A percentile compares a stretch with the other conserved stretches of the same genome.
phyloP scores from a whole-genome alignment of 2,888 invertebrate species.

The Stenolophus ochropezus region DNA sequence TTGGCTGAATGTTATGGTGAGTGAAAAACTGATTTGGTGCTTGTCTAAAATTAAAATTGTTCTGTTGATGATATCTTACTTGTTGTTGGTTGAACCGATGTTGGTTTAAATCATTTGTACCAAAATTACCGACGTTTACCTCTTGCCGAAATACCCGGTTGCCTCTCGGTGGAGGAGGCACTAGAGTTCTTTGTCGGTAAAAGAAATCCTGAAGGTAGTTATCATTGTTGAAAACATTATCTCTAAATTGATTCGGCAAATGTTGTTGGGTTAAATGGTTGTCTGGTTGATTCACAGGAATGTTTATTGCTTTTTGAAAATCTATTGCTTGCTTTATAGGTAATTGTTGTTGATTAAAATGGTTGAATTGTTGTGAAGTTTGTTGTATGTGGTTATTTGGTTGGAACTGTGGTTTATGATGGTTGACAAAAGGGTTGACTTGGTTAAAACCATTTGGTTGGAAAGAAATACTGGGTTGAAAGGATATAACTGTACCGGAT shows the following conservation, averaged over 20 bases:
- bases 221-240: conserved; percentile 39
- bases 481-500: conserved; percentile 69
- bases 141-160: conserved; percentile 71
- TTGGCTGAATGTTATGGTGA: conserved; percentile 65
- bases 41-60: conserved; percentile 63
- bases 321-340: conserved; percentile 69
- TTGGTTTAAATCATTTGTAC: conserved; percentile 51
- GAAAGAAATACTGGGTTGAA: conserved; percentile 75
- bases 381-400: background rate
- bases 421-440: background rate
- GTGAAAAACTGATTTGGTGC: conserved; percentile 66
- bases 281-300: conserved; percentile 18
- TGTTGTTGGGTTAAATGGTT: conserved; percentile 65
- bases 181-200: conserved; percentile 44
- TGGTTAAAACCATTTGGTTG: conserved; percentile 41
- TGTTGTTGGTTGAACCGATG: conserved; percentile 15
- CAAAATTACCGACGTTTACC: conserved; percentile 68
- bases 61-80: conserved; percentile 25
- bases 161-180: conserved; percentile 60
- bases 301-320: conserved; percentile 62
- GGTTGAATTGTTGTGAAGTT: conserved; percentile 42
- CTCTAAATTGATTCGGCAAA: conserved; percentile 49
- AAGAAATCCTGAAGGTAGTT: conserved; percentile 50
- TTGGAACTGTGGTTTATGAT: background rate
- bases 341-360: conserved; percentile 70